Percentiles rank a stretch among this genome's conserved stretches.
Conservation (phyloP, 2,113 vertebrate species). For the Cyprinodon variegatus region DNA sequence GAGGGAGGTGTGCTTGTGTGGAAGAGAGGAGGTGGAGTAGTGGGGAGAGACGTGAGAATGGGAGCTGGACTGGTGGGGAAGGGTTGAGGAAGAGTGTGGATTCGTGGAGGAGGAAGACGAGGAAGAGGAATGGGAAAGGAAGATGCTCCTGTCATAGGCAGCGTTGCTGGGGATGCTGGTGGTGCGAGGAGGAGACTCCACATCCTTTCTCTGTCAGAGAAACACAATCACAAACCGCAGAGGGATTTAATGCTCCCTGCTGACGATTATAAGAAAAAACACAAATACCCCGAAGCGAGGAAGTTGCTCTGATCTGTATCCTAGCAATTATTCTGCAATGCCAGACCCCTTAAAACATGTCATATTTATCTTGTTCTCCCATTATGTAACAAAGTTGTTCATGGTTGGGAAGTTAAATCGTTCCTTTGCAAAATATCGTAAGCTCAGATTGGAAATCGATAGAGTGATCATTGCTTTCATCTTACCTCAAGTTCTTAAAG, state of each 20-base stretch:
- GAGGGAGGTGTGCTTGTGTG: slow-evolving; percentile 74
- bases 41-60: slow-evolving; percentile 62
- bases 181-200: slow-evolving; percentile 83
- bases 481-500: neutral
- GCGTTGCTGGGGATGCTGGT: slow-evolving; percentile 86
- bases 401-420: neutral
- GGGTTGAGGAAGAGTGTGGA: slow-evolving; percentile 72
- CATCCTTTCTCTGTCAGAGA: slow-evolving; percentile 83
- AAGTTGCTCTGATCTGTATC: neutral
- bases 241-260: neutral
- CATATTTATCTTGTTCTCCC: neutral
- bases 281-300: neutral
- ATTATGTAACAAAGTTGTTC: neutral
- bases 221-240: slow-evolving; percentile 18
- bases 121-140: slow-evolving; percentile 79
- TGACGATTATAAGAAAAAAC: neutral
- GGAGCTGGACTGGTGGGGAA: slow-evolving; percentile 67
- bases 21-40: slow-evolving; percentile 76
- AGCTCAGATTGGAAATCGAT: neutral
- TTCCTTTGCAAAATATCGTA: neutral
- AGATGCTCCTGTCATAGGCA: slow-evolving; percentile 84
- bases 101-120: slow-evolving; percentile 57
- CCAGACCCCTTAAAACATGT: neutral
- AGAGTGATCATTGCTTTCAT: neutral
- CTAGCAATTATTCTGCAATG: neutral